Base-by-base conservation (phyloP, 1,140 invertebrate species). In the Epicauta chinensis region DNA sequence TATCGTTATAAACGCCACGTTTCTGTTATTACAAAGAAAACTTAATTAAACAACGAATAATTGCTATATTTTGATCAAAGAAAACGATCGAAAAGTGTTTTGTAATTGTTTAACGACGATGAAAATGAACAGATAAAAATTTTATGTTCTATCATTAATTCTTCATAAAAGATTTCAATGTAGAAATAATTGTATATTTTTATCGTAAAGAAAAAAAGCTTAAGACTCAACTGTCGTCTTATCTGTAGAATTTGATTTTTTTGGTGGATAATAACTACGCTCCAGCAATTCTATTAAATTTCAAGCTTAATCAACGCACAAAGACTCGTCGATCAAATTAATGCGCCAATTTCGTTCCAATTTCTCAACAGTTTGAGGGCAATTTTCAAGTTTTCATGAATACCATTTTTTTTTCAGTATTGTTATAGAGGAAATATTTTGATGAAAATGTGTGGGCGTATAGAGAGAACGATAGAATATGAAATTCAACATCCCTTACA, bases 21-120 rank as follows among this genome's bases (percentile, higher is more conserved):
- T 23, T 23, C 23, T 23, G 23, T 23, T 23, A 23, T 16, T 41
- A 6, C 2, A 37, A 47, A 14, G 37, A 10, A 14, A 40, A 40
- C 43, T 38, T 36, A 47, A 47, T 47, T 47, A 47, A 47, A 47
- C 13, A 36, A 7, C 3, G 29, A 13, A 11, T 37, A 47, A 47
- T 47, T 47, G 16, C 29, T 47, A 17, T 23, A 37, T 16, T 47
- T 47, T 47, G 45, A 47, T 47, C 45, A 23, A 23, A 23, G 10
- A 34, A 47, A 17, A 30, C 10, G 42, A 45, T 45, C 42, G 42
- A 45, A 45, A 45, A n/a, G n/a, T 45, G 16, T 37, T 47, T 38
- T 47, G 35, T 47, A 47, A 47, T 47, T 47, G 45, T 47, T 37
- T 47, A 47, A 47, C 45, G 32, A 37, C 16, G 7, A 10, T 38